phyloP scores from a whole-genome alignment of 2,113 vertebrate genomes.

The Pelecanoides urinatrix region DNA sequence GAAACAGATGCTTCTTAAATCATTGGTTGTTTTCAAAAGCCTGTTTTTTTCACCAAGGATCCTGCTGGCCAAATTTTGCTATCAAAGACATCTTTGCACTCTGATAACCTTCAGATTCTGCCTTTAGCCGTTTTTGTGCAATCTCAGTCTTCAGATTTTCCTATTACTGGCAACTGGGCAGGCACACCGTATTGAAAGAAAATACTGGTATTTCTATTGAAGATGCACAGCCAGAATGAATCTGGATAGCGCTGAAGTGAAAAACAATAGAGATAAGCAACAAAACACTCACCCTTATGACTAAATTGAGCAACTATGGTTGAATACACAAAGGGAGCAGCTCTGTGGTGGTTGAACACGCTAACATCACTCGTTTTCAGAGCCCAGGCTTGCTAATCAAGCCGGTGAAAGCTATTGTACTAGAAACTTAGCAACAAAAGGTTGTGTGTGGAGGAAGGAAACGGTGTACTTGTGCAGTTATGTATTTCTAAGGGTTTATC shows the following conservation, averaged over 20 bases:
- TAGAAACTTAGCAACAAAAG: not conserved
- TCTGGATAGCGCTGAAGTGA: not conserved
- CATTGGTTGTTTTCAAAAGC: not conserved
- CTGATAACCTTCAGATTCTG: not conserved
- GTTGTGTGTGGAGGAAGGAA: conserved; percentile 34
- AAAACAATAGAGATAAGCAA: not conserved
- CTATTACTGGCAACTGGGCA: not conserved
- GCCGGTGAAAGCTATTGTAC: not conserved
- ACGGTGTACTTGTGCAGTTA: not conserved
- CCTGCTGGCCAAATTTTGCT: not conserved
- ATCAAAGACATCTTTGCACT: not conserved
- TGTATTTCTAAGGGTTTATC: conserved; percentile 19
- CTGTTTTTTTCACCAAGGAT: not conserved
- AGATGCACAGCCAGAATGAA: not conserved
- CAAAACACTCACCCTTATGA: not conserved
- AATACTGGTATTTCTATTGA: not conserved
- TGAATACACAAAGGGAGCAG: not conserved
- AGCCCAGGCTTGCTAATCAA: not conserved
- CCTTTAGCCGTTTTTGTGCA: not conserved
- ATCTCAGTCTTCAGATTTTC: not conserved
- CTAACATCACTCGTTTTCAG: not conserved
- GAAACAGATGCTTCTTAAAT: not conserved
- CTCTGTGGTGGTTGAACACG: not conserved
- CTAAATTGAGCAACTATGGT: not conserved
- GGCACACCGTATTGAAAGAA: not conserved